Conservation (phyloP, 2,797 vertebrate species). For the Gymnothorax javanicus region DNA sequence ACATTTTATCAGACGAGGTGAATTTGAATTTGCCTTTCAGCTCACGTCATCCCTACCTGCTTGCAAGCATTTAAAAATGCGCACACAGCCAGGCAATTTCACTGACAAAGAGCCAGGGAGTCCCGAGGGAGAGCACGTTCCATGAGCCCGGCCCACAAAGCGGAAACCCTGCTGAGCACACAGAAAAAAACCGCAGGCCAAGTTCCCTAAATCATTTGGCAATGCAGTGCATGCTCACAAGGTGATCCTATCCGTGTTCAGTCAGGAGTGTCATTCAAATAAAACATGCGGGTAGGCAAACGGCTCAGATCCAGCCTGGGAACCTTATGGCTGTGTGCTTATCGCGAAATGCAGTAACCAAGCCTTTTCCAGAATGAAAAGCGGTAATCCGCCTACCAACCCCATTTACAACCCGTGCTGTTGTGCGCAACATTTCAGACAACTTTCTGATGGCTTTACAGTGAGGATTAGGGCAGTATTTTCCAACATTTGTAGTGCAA, state of each 20-base stretch:
- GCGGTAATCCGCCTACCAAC: neutral
- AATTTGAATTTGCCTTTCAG: constrained; percentile 17
- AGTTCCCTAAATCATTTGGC: neutral
- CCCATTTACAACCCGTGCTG: neutral
- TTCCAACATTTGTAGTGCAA: neutral
- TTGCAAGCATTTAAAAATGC: neutral
- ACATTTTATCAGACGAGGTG: neutral
- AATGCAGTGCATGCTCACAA: neutral
- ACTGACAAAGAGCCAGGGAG: constrained; percentile 6
- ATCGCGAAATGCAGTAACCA: neutral
- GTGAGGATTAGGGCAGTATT: neutral
- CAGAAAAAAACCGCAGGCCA: neutral
- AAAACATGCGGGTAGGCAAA: neutral
- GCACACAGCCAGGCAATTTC: neutral
- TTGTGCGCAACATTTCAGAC: neutral
- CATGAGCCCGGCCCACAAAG: neutral
- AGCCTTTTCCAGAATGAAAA: neutral
- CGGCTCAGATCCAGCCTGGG: neutral
- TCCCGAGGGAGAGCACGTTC: neutral
- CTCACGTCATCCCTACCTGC: constrained; percentile 3
- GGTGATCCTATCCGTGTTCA: neutral
- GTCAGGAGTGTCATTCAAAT: neutral
- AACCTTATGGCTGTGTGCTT: neutral
- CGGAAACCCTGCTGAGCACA: neutral
- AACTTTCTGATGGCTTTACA: neutral